Base-by-base conservation (phyloP, 2,888 invertebrate species). In the Neoascia interrupta region DNA sequence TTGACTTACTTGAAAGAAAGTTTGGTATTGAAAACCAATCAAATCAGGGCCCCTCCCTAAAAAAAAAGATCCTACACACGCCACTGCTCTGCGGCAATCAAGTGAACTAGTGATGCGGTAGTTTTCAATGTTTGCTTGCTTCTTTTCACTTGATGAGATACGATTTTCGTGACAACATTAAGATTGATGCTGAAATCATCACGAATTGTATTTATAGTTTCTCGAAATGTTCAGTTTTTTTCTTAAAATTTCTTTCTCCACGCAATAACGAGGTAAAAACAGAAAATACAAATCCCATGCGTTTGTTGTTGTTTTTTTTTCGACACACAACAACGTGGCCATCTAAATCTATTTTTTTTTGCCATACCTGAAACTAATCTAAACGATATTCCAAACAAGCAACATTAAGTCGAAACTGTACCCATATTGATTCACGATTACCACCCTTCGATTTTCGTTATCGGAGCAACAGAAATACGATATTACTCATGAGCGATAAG, bases 401-500 rank as follows among this genome's bases (percentile, higher is more conserved):
- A 41, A 13, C 28, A 51, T 19, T 26, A 19, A 19, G 28, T 18
- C 28, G 21, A n/a, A n/a, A n/a, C n/a, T n/a, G n/a, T n/a, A n/a
- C n/a, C n/a, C 23, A 21, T 45, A 39, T 53, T 66, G 45, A 51
- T 56, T 37, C 26, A 8, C 34, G 47, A 51, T 69, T 69, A 56
- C 56, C 21, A 43, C 21, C 28, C 19, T 13, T 51, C 2, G 18
- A 19, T 37, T 64, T n/a, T 47, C 43, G 61, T 75, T 75, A 75
- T 70, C 70, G 43, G 37, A 15, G 5, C 11, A 37, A 53, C 47
- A 31, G 36, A 47, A 34, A 54, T 36, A 66, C 37, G 45, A 61
- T 69, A 60, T 68, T 75, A 70, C 49, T 61, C 47, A 34, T n/a
- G 5, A 37, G 16, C 21, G 56, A 70, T 74, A 66, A 74, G 26